phyloP scores from a whole-genome alignment of 1,140 invertebrate species.

The Stegodyphus dumicola region DNA sequence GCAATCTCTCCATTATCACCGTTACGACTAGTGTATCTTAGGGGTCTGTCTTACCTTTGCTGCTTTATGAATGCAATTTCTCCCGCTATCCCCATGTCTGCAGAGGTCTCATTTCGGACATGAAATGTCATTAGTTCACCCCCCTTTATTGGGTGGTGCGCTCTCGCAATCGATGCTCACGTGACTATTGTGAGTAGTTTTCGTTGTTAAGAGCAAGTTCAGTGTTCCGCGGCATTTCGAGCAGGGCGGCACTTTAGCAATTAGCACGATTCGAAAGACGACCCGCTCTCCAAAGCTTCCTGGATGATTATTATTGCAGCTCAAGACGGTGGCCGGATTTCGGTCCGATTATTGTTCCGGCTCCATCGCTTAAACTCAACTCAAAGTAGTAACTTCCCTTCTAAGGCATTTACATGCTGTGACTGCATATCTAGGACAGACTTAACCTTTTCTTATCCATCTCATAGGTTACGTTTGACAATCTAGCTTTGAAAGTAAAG shows the following conservation, averaged over 20 bases:
- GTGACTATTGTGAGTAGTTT: constrained; percentile 35
- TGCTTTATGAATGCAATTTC: constrained; percentile 45
- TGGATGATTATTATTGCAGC: constrained; percentile 26
- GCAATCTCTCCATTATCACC: no score
- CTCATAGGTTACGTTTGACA: no score
- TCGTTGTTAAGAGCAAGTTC: constrained; percentile 16
- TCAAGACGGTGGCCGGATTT: not conserved
- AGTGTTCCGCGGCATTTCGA: not conserved
- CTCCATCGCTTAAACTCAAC: no score
- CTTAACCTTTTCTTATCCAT: no score
- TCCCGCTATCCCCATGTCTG: not conserved
- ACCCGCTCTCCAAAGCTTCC: not conserved
- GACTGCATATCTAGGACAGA: no score
- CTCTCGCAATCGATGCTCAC: constrained; percentile 22
- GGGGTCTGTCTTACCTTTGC: constrained; percentile 28
- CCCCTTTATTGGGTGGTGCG: constrained; percentile 8
- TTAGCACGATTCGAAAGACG: not conserved
- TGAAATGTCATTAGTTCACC: constrained; percentile 39
- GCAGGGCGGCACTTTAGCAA: constrained; percentile 23
- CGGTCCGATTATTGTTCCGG: no score
- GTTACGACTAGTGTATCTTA: not conserved
- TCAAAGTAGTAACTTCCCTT: no score
- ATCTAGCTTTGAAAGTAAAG: no score
- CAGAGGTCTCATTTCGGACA: constrained; percentile 40
- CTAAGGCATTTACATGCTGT: no score